Evolutionary conservation across 2,113 vertebrate genomes (phyloP).

Genomic region (Vulpes vulpes): DNA sequence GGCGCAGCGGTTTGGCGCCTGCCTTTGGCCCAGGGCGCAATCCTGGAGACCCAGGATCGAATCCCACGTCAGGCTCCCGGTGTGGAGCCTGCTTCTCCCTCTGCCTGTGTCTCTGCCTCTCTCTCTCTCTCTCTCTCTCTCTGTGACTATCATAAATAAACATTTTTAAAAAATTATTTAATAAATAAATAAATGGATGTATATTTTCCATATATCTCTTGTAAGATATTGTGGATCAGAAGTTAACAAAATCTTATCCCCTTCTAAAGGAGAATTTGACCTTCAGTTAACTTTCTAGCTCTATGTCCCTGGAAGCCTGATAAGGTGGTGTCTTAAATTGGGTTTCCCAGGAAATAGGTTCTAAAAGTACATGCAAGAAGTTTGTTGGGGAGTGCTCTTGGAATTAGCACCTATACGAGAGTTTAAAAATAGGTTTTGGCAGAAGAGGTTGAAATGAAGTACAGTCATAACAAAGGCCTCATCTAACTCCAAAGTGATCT

Average conservation of each 20-base stretch:
- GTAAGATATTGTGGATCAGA: neutral
- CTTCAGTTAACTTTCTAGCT: slow-evolving; percentile 1
- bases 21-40: too few species aligned
- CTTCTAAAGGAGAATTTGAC: slow-evolving; percentile 33
- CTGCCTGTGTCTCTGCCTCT: too few species aligned
- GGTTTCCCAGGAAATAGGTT: slow-evolving; percentile 34
- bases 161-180: too few species aligned
- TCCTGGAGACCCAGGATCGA: too few species aligned
- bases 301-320: neutral
- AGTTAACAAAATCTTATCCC: neutral
- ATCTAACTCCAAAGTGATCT: neutral
- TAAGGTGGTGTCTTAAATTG: neutral
- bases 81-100: too few species aligned
- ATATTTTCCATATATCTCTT: slow-evolving; percentile 37
- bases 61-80: too few species aligned
- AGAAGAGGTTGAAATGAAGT: neutral
- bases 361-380: slow-evolving; percentile 8
- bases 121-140: too few species aligned
- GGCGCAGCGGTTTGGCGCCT: too few species aligned
- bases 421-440: neutral
- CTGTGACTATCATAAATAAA: too few species aligned
- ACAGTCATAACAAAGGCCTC: neutral
- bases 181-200: neutral
- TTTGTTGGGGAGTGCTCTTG: neutral
- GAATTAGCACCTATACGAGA: neutral